phyloP scores from a whole-genome alignment of 2,888 invertebrate species.

The Drosophila percnosoma region DNA sequence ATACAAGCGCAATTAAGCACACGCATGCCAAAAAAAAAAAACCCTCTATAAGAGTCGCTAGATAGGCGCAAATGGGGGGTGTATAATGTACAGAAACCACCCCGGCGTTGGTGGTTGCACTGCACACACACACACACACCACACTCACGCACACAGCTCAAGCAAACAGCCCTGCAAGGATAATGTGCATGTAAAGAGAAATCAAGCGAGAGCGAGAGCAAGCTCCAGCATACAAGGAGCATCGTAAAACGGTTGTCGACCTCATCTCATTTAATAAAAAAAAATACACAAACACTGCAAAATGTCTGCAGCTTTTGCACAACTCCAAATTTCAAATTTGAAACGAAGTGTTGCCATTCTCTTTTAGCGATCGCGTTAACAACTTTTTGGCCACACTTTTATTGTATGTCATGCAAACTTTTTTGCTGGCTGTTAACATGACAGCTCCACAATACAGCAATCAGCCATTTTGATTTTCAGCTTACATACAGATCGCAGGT shows the following conservation, averaged over 20 bases:
- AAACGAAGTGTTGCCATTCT: conserved; percentile 38
- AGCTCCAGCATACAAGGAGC: conserved; percentile 32
- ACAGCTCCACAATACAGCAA: neutral
- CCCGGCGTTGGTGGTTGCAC: conserved; percentile 68
- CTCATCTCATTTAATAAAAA: conserved; percentile 30
- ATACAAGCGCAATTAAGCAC: conserved; percentile 72
- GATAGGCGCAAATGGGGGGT: conserved; percentile 51
- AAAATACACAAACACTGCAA: conserved; percentile 4
- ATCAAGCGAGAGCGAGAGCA: neutral
- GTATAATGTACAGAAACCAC: conserved; percentile 60
- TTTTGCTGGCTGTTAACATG: conserved; percentile 22
- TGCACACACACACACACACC: conserved; percentile 39
- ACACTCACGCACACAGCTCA: conserved; percentile 8
- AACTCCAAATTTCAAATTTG: conserved; percentile 1
- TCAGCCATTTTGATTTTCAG: conserved; percentile 31
- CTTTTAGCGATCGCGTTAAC: conserved; percentile 6
- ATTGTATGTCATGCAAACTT: conserved; percentile 20
- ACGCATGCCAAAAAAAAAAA: conserved; percentile 54
- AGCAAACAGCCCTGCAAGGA: conserved; percentile 60
- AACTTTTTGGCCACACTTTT: conserved; percentile 53
- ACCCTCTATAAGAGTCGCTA: conserved; percentile 15
- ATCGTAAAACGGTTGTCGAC: conserved; percentile 77
- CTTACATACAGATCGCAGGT: neutral
- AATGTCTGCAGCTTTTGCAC: conserved; percentile 6
- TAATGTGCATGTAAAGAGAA: conserved; percentile 23